These are phyloP conservation scores for Nephrotoma flavescens DNA, from an alignment of 2,888 invertebrate genomes.

Conservation along the genomic window DNA sequence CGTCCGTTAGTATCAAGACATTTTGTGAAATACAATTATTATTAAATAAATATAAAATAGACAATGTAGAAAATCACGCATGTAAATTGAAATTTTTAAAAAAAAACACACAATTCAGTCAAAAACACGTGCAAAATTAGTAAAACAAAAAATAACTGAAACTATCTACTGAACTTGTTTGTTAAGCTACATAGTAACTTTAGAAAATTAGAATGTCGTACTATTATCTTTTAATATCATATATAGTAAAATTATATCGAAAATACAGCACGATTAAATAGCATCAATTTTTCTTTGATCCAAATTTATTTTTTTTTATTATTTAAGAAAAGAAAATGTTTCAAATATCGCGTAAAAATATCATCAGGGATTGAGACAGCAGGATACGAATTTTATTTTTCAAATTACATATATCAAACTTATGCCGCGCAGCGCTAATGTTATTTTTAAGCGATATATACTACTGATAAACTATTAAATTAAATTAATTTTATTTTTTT, in stretches of 20 bases:
- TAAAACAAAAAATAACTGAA: neutral
- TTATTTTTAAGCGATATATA: neutral
- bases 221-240: neutral
- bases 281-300: neutral
- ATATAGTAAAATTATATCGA: neutral
- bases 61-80: neutral
- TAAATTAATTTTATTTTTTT: neutral
- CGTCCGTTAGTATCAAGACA: neutral
- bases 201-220: neutral
- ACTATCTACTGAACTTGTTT: neutral
- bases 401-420: neutral
- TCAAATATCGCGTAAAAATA: neutral
- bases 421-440: neutral
- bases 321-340: neutral
- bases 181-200: neutral
- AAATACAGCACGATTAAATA: conserved; percentile 4
- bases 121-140: neutral
- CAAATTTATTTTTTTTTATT: neutral
- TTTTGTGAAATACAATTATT: neutral
- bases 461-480: neutral
- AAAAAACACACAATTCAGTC: neutral
- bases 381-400: neutral
- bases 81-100: neutral
- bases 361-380: neutral
- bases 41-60: neutral